Evolutionary conservation across 2,888 invertebrate species (phyloP).

Genomic region (Lycia hirtaria): DNA sequence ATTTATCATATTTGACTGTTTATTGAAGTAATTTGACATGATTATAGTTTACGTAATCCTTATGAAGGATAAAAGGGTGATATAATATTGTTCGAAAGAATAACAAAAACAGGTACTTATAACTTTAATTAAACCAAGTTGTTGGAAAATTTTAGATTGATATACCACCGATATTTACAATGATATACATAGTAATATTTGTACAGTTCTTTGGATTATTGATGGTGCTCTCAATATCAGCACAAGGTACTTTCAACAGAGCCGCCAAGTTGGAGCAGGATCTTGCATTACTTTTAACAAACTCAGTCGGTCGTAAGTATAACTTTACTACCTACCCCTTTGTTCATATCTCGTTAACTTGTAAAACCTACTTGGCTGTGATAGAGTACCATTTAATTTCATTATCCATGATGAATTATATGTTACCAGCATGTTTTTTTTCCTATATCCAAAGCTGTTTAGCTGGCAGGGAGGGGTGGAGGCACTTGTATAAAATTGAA

Average conservation of each 20-base stretch:
- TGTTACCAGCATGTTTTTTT: background rate
- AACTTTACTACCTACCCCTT: too few species aligned
- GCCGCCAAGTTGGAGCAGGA: background rate
- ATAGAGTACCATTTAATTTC: background rate
- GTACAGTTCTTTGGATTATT: background rate
- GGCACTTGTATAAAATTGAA: too few species aligned
- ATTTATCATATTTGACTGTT: too few species aligned
- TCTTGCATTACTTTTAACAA: background rate
- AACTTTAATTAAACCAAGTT: background rate
- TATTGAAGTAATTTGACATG: too few species aligned
- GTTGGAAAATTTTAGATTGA: background rate
- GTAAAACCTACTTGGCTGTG: too few species aligned
- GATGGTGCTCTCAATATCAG: background rate
- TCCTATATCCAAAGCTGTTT: too few species aligned
- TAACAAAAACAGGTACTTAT: too few species aligned
- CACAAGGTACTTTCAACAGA: background rate
- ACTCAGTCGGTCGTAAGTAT: background rate
- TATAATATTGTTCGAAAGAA: too few species aligned
- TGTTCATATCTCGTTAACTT: too few species aligned
- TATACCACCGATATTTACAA: background rate
- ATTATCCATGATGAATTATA: background rate
- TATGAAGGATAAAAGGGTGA: too few species aligned
- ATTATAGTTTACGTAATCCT: too few species aligned
- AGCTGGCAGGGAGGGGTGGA: background rate
- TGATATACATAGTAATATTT: background rate